Conservation (phyloP, 2,113 vertebrate species). For the Litocranius walleri region DNA sequence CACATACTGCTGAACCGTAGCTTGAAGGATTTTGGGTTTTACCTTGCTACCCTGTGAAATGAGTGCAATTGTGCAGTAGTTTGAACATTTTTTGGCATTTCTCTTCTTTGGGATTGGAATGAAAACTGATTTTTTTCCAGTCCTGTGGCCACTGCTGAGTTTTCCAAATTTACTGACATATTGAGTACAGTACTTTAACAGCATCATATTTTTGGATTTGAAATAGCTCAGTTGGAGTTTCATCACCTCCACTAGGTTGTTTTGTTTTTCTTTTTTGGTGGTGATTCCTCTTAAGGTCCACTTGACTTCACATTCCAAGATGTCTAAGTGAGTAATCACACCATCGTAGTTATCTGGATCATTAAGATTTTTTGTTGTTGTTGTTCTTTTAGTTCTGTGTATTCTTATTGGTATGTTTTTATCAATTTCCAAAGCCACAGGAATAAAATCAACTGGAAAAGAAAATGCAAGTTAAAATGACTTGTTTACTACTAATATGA, state of each 20-base stretch:
- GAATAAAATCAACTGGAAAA: not conserved
- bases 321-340: not conserved
- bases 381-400: not conserved
- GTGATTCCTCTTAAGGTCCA: not conserved
- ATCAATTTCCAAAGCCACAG: not conserved
- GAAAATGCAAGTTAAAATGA: not conserved
- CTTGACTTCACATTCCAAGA: not conserved
- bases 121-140: not conserved
- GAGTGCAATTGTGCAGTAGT: not conserved
- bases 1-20: not conserved
- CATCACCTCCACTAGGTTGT: not conserved
- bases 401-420: not conserved
- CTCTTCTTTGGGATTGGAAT: not conserved
- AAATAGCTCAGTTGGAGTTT: not conserved
- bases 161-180: not conserved
- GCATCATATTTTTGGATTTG: not conserved
- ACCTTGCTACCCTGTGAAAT: not conserved
- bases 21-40: not conserved
- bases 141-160: not conserved
- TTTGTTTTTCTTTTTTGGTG: not conserved
- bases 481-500: not conserved
- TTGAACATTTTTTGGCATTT: not conserved
- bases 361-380: not conserved
- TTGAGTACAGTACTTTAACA: not conserved
- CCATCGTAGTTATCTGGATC: not conserved